Evolutionary conservation across 2,797 vertebrate genomes (phyloP), one percentile per base, ranked within the genome.

Genomic region (Platyrinchus mystaceus): DNA sequence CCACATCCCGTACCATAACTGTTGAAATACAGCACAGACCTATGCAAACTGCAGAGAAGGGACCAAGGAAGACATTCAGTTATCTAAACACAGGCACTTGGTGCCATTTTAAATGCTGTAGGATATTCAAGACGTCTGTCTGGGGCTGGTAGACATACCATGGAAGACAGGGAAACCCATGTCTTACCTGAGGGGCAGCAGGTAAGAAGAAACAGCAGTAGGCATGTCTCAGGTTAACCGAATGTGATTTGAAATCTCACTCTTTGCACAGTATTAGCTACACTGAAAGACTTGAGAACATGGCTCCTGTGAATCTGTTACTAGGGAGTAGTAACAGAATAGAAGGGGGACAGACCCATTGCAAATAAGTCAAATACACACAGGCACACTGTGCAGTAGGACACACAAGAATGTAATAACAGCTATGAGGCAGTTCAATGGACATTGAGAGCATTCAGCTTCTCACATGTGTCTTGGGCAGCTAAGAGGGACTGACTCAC

Each of bases 381-480:
- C 22, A 63, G 41, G 44, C 41, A 24, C 34, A 32, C 4, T 0
- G 1, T 12, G 23, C 50, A 62, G 30, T 3, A 28, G 58, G 19
- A 36, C 24, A 26, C 0, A 0, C 7, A 30, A 52, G 50, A 39
- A 39, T 4, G 3, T 0, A 63, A 47, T 3, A 32, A 49, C 37
- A 62, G 12, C 62, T 34, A 4, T 3, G 26, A 92, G 39, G 26
- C 17, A 47, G 41, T 10, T 52, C 69, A 47, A 17, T 8, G 23
- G 41, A 41, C 46, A 24, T 0, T 1, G 6, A 73, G 69, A 68
- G 17, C 10, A 9, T 73, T 67, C 82, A 55, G 52, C 36, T 58
- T 56, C 81, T 80, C 52, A 59, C 4, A 4, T 1, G 4, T 50
- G 26, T 34, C 53, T 50, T 21, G 47, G 30, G 55, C n/a, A 86